Evolutionary conservation across 2,888 invertebrate species (phyloP).

Genomic region (Chalcosyrphus nemorum): DNA sequence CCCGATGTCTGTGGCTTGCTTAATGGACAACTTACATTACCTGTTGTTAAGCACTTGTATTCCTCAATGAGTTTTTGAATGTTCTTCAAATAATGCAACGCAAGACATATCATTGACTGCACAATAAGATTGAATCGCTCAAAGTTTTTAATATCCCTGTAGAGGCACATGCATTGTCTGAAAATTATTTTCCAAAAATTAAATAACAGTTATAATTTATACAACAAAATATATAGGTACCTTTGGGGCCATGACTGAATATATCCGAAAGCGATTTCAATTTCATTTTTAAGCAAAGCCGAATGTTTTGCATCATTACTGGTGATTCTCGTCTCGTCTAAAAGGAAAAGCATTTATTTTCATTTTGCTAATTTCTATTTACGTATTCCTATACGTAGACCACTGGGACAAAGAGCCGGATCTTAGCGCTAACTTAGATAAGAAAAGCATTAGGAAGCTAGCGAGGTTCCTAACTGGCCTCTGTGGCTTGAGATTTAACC

Average conservation of each 20-base stretch:
- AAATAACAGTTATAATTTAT: constrained; percentile 28
- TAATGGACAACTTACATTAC: constrained; percentile 48
- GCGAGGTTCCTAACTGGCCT: too few relatives aligned
- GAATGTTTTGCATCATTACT: constrained; percentile 90
- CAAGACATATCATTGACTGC: constrained; percentile 92
- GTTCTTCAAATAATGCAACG: constrained; percentile 91
- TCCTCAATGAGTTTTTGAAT: constrained; percentile 85
- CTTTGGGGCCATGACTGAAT: constrained; percentile 95
- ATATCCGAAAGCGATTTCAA: constrained; percentile 91
- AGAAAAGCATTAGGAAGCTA: too few relatives aligned
- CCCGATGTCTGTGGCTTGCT: constrained; percentile 23
- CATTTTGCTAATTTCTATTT: too few relatives aligned
- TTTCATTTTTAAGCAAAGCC: constrained; percentile 89
- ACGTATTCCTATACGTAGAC: too few relatives aligned
- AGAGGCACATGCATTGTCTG: constrained; percentile 98
- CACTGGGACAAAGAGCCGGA: too few relatives aligned
- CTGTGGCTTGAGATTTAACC: too few relatives aligned
- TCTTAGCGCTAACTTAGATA: too few relatives aligned
- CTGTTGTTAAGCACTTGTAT: constrained; percentile 80
- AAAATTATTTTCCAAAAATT: constrained; percentile 12
- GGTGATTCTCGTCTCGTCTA: constrained; percentile 91
- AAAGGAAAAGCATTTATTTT: background rate
- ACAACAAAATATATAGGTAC: constrained; percentile 82
- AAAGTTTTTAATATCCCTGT: constrained; percentile 95
- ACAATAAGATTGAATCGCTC: constrained; percentile 94